Evolutionary conservation across 1,140 invertebrate species (phyloP).

Genomic region (Drosophila athabasca): DNA sequence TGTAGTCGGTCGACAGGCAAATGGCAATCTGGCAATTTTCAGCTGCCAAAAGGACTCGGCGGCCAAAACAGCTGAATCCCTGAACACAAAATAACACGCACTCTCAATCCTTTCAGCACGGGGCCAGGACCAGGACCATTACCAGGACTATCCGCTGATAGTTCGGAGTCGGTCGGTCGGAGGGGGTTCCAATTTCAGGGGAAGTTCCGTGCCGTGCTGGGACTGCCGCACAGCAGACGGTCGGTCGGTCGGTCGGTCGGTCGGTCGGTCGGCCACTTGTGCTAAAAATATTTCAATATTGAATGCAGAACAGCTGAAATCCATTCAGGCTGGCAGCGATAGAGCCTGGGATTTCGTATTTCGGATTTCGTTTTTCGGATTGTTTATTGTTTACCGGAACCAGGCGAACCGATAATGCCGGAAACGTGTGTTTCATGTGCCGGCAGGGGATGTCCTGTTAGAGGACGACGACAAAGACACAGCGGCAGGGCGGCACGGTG

Average conservation of each 20-base stretch:
- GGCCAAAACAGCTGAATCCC: constrained; percentile 44
- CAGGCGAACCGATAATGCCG: constrained; percentile 29
- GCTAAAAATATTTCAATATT: constrained; percentile 57
- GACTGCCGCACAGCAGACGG: no score
- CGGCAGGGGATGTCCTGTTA: background rate
- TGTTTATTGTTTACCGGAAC: constrained; percentile 36
- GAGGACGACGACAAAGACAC: no score
- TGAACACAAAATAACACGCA: background rate
- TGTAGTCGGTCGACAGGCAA: background rate
- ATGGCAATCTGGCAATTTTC: constrained; percentile 18
- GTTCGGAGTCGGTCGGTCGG: background rate
- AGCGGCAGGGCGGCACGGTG: no score
- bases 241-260: background rate
- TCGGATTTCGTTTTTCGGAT: constrained; percentile 40
- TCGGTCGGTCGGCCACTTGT: constrained; percentile 37
- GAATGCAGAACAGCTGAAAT: constrained; percentile 47
- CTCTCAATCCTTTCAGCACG: constrained; percentile 53
- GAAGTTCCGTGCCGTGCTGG: constrained; percentile 33
- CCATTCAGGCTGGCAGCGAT: constrained; percentile 12
- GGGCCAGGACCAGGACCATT: background rate
- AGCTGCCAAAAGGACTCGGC: background rate
- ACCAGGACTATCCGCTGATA: background rate
- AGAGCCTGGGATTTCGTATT: constrained; percentile 15
- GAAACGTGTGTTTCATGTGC: constrained; percentile 53
- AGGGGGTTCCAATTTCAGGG: constrained; percentile 21